phyloP scores from a whole-genome alignment of 2,888 invertebrate species.

The Crematogaster levior region DNA sequence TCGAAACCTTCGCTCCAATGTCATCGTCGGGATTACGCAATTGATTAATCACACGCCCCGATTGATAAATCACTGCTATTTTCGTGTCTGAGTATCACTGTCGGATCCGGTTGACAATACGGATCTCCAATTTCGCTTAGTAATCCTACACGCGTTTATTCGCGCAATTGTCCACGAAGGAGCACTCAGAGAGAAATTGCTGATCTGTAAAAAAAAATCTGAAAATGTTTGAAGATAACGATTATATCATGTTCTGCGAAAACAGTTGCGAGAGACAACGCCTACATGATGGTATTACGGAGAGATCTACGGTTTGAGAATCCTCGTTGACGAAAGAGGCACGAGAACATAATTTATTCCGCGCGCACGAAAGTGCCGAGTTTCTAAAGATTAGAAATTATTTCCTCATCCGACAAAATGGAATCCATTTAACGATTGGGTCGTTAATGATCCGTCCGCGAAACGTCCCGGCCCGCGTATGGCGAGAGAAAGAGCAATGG shows the following conservation, averaged over 20 bases:
- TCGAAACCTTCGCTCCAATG: slow-evolving; percentile 71
- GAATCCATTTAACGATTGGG: slow-evolving; percentile 53
- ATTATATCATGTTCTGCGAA: not conserved
- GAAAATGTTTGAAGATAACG: not conserved
- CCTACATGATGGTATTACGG: not conserved
- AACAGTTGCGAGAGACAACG: not conserved
- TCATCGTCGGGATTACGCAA: slow-evolving; percentile 59
- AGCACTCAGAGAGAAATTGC: not conserved
- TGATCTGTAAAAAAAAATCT: not conserved
- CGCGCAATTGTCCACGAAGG: not conserved
- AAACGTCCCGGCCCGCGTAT: slow-evolving; percentile 46
- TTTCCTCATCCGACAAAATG: slow-evolving; percentile 59
- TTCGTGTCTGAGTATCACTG: slow-evolving; percentile 17
- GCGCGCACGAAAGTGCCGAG: slow-evolving; percentile 28
- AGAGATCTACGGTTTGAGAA: not conserved
- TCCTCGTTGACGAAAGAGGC: slow-evolving; percentile 24
- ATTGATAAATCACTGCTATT: slow-evolving; percentile 59
- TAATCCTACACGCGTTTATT: not conserved
- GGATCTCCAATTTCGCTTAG: slow-evolving; percentile 24
- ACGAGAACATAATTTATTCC: slow-evolving; percentile 37
- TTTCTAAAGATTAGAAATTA: slow-evolving; percentile 55
- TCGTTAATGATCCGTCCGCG: slow-evolving; percentile 66
- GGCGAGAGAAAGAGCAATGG: slow-evolving; percentile 14
- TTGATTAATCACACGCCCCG: slow-evolving; percentile 46
- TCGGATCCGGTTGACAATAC: slow-evolving; percentile 9